Conservation (phyloP, 2,888 invertebrate species). For the Euspilapteryx auroguttella region DNA sequence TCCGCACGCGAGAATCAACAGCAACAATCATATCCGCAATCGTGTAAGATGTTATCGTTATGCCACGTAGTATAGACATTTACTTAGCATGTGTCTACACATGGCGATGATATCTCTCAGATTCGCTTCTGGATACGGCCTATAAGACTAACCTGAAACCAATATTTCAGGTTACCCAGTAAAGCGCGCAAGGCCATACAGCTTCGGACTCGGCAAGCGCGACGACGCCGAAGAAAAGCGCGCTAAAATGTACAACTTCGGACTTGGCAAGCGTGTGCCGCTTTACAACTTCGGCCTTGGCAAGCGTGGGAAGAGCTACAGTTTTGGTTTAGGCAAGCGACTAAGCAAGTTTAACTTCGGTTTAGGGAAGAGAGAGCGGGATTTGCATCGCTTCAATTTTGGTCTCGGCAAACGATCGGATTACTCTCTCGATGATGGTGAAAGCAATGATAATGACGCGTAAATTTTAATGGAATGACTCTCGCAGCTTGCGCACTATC, state of each 20-base stretch:
- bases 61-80: too few species aligned
- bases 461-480: too few species aligned
- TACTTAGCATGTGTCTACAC: too few species aligned
- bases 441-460: conserved; percentile 23
- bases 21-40: too few species aligned
- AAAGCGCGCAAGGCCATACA: conserved; percentile 67
- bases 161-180: conserved; percentile 27
- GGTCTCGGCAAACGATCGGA: conserved; percentile 58
- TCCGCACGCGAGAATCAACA: too few species aligned
- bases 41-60: too few species aligned
- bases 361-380: conserved; percentile 56
- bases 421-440: conserved; percentile 21
- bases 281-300: conserved; percentile 49
- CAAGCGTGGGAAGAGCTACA: conserved; percentile 42
- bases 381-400: conserved; percentile 54
- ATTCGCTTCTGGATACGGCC: too few species aligned
- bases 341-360: conserved; percentile 58
- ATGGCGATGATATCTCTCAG: too few species aligned
- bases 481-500: too few species aligned
- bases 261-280: conserved; percentile 18
- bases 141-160: background rate
- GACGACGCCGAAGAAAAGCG: conserved; percentile 38
- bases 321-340: conserved; percentile 53
- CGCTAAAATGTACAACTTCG: conserved; percentile 21
- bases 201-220: conserved; percentile 72